phyloP scores from a whole-genome alignment of 1,140 invertebrate species.

The Dinothrombium tinctorium region DNA sequence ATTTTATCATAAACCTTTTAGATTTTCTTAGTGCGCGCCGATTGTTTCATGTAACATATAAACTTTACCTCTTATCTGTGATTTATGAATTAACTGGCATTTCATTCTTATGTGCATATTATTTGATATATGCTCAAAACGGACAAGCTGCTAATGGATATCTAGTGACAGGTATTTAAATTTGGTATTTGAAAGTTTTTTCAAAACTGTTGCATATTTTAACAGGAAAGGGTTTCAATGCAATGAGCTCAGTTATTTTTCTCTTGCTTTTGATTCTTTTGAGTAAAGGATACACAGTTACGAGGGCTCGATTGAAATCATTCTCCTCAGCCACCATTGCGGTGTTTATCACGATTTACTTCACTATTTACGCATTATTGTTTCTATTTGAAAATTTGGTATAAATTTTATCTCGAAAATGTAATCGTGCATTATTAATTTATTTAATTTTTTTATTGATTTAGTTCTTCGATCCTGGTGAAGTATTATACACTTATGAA shows the following conservation, averaged over 20 bases:
- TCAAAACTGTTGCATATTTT: constrained; percentile 4
- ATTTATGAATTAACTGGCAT: constrained; percentile 33
- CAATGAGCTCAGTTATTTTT: constrained; percentile 43
- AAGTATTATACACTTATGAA: constrained; percentile 69
- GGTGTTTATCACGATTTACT: constrained; percentile 52
- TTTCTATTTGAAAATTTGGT: neutral
- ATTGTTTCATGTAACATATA: constrained; percentile 63
- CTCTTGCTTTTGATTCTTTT: constrained; percentile 51
- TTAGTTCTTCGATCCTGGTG: constrained; percentile 60
- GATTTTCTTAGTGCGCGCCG: too few relatives aligned
- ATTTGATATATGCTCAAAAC: constrained; percentile 40
- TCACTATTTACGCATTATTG: too few relatives aligned
- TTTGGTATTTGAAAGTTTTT: constrained; percentile 6
- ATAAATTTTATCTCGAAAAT: constrained; percentile 1
- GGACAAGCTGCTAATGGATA: constrained; percentile 32
- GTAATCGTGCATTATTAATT: too few relatives aligned
- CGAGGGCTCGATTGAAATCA: constrained; percentile 43
- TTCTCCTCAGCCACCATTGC: constrained; percentile 43
- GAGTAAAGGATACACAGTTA: constrained; percentile 72
- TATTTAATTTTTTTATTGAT: too few relatives aligned
- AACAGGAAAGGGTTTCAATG: constrained; percentile 40
- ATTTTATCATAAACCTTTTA: too few relatives aligned
- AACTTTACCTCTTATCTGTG: constrained; percentile 49
- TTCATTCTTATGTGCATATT: constrained; percentile 35
- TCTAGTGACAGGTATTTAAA: constrained; percentile 32